phyloP scores from a whole-genome alignment of 2,113 vertebrate genomes.

The Jacana jacana region DNA sequence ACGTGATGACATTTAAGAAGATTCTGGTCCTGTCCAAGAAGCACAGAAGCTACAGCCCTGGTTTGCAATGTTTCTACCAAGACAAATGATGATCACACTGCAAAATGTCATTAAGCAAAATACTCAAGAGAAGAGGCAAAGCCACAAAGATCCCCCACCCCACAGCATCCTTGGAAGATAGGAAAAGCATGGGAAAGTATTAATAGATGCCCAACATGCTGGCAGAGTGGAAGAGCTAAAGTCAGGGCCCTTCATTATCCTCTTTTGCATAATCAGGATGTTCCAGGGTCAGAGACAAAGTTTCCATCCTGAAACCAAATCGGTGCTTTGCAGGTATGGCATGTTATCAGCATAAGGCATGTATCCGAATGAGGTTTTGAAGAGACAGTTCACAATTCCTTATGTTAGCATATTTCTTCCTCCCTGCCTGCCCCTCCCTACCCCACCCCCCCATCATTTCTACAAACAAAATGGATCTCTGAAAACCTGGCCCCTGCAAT shows the following conservation, averaged over 20 bases:
- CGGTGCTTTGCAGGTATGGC: rapidly evolving
- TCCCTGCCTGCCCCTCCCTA: too few relatives aligned
- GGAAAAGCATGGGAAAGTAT: not conserved
- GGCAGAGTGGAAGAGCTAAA: not conserved
- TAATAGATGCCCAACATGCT: not conserved
- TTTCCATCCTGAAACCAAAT: not conserved
- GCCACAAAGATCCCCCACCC: not conserved
- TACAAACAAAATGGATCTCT: not conserved
- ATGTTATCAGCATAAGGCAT: rapidly evolving
- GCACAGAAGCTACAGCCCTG: not conserved
- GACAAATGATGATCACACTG: not conserved
- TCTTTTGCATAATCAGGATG: not conserved
- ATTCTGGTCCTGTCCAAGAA: not conserved
- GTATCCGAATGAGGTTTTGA: rapidly evolving
- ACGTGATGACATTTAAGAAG: not conserved
- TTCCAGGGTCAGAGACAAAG: not conserved
- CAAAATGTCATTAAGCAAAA: not conserved
- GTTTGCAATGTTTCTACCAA: not conserved
- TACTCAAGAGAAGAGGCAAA: not conserved
- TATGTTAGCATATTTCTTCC: too few relatives aligned
- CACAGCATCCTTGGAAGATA: not conserved
- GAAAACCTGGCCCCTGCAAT: not conserved
- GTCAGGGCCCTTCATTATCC: not conserved
- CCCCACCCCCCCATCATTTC: rapidly evolving
- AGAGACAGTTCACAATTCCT: not conserved